These are phyloP conservation scores for Gnathonemus echidnorhynchus DNA, from an alignment of 2,113 vertebrate genomes.

Conservation along the genomic window DNA sequence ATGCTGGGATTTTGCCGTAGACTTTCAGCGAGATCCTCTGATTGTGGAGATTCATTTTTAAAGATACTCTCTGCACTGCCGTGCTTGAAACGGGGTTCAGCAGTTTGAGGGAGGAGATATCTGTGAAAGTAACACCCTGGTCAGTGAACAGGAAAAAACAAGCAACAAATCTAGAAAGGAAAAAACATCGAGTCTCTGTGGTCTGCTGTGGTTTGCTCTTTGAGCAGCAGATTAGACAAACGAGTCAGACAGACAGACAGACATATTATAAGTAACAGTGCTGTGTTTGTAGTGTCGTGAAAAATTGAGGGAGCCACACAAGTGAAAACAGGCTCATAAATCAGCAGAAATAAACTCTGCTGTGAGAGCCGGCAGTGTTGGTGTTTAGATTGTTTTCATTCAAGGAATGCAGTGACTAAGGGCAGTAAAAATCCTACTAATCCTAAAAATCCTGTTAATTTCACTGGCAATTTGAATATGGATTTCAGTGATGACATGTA, in stretches of 20 bases:
- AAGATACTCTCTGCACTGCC: conserved; percentile 29
- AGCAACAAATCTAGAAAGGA: not conserved
- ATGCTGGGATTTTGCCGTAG: conserved; percentile 45
- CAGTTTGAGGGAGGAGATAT: conserved; percentile 50
- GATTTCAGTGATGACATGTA: not conserved
- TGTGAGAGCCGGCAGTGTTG: not conserved
- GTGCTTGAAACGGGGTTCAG: conserved; percentile 39
- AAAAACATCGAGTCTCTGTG: not conserved
- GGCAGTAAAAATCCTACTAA: not conserved
- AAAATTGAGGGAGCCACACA: not conserved
- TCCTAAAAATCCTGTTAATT: not conserved
- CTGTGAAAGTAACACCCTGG: conserved; percentile 31
- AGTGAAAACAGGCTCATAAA: not conserved
- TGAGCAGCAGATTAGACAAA: not conserved
- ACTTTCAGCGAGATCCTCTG: conserved; percentile 53
- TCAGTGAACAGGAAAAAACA: conserved; percentile 11
- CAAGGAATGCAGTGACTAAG: not conserved
- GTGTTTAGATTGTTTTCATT: not conserved
- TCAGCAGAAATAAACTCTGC: not conserved
- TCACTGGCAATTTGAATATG: not conserved
- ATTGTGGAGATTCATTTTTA: conserved; percentile 36
- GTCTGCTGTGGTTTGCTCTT: not conserved
- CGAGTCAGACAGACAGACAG: not conserved
- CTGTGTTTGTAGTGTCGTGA: not conserved
- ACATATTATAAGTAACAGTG: not conserved